These are phyloP conservation scores for Ammodytes dubius DNA, from an alignment of 2,113 vertebrate species.

Conservation along the genomic window DNA sequence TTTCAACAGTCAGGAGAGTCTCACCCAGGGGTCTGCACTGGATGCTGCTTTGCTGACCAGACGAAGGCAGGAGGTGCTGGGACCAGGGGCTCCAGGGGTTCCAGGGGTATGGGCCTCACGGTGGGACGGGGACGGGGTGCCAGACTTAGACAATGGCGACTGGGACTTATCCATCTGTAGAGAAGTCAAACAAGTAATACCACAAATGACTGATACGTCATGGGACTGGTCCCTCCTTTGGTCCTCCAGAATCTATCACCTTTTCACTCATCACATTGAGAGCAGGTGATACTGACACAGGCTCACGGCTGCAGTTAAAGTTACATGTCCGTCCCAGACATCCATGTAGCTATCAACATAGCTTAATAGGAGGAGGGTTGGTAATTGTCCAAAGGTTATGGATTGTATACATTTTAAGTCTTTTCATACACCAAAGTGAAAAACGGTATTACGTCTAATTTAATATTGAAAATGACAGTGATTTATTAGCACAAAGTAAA, in stretches of 20 bases:
- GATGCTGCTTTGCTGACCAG: constrained; percentile 85
- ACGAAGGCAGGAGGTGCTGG: constrained; percentile 87
- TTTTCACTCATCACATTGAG: not conserved
- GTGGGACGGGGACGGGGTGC: constrained; percentile 85
- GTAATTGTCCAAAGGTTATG: not conserved
- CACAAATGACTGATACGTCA: not conserved
- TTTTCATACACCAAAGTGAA: not conserved
- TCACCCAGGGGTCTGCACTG: constrained; percentile 86
- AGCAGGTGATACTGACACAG: not conserved
- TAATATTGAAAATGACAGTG: not conserved
- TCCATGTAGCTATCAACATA: not conserved
- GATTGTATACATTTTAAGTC: not conserved
- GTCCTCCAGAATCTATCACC: not conserved
- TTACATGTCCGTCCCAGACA: not conserved
- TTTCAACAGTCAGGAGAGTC: constrained; percentile 37
- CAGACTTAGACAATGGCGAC: constrained; percentile 84
- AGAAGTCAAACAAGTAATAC: constrained; percentile 3
- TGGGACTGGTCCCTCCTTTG: not conserved
- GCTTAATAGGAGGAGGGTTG: not conserved
- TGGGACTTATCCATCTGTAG: constrained; percentile 85
- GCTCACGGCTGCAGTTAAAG: not conserved
- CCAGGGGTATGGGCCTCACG: constrained; percentile 86
- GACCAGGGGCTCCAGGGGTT: constrained; percentile 82
- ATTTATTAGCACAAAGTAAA: not conserved
- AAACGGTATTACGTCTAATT: constrained; percentile 6